phyloP scores from a whole-genome alignment of 2,797 vertebrate species.

The Lithobates pipiens region DNA sequence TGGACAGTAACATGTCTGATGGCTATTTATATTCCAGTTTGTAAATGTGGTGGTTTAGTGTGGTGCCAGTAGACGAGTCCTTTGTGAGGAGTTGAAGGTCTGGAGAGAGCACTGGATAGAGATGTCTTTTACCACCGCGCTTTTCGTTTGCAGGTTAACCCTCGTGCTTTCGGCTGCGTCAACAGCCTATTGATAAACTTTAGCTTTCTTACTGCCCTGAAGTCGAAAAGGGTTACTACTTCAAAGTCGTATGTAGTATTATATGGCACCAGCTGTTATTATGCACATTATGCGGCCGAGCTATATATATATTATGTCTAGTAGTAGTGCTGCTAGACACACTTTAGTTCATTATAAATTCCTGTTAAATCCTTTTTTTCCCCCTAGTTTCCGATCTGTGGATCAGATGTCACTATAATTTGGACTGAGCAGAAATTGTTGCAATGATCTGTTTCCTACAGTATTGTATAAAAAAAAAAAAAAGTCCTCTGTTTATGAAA shows the following conservation, averaged over 20 bases:
- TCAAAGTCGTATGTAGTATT: slow-evolving; percentile 1
- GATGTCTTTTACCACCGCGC: slow-evolving; percentile 13
- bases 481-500: not conserved
- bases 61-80: slow-evolving; percentile 27
- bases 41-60: slow-evolving; percentile 48
- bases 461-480: slow-evolving; percentile 2
- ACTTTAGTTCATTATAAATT: slow-evolving; percentile 37
- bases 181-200: not conserved
- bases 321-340: slow-evolving; percentile 23
- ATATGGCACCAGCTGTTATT: slow-evolving; percentile 52
- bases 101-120: slow-evolving; percentile 24
- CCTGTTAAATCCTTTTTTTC: slow-evolving; percentile 42
- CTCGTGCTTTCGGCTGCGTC: not conserved
- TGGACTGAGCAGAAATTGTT: slow-evolving; percentile 14
- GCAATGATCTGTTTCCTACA: slow-evolving; percentile 4
- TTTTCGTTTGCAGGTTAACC: slow-evolving; percentile 33
- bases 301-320: slow-evolving; percentile 54
- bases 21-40: slow-evolving; percentile 48
- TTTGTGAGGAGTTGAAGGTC: slow-evolving; percentile 19
- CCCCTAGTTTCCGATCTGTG: slow-evolving; percentile 23
- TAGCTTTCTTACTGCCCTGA: not conserved
- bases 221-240: slow-evolving; percentile 16
- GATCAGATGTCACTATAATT: slow-evolving; percentile 34
- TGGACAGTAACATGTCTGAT: slow-evolving; percentile 40
- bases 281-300: slow-evolving; percentile 23